Base-by-base conservation (phyloP, 2,888 invertebrate species). In the Microctonus hyperodae region DNA sequence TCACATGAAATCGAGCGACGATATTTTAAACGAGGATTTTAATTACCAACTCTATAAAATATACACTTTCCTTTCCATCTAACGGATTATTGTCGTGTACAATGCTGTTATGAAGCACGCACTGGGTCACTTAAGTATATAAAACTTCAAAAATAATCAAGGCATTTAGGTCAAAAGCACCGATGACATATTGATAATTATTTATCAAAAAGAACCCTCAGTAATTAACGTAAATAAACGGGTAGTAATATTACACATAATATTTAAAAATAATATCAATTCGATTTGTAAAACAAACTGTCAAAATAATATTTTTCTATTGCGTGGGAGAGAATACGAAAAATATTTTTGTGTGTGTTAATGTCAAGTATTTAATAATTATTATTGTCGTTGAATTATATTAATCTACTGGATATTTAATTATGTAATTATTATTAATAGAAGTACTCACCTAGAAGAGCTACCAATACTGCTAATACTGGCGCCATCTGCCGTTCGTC, bases 381-480 rank as follows among this genome's bases (percentile, higher is more conserved):
- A 28, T 55, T 55, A n/a, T 28, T n/a, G 11, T 64, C 23, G 48
- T 28, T 28, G 3, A 28, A 28, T 7, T 7, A 28, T 3, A 3
- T 28, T 7, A 28, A 7, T 28, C 7, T 60, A 33, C 44, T 44
- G 5, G 6, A 20, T 44, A n/a, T 44, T 20, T 3, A 44, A 44
- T 44, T 20, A 16, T 5, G 1, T 44, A n/a, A 44, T 5, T 44
- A 20, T 3, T n/a, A n/a, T 28, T 3, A 44, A 7, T 16, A n/a
- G 10, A 28, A 22, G 11, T 55, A 67, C 76, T 81, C 78, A 87
- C 88, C 95, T 95, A 75, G 93, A 91, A 76, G 94, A 95, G 84
- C 96, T 95, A 71, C 94, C 95, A 75, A 95, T 90, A 82, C 95
- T 96, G 83, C 96, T 96, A 76, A 96, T 91, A 82, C 96, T 96